Conservation (phyloP, 2,888 invertebrate genomes). For the Hybos culiciformis region DNA sequence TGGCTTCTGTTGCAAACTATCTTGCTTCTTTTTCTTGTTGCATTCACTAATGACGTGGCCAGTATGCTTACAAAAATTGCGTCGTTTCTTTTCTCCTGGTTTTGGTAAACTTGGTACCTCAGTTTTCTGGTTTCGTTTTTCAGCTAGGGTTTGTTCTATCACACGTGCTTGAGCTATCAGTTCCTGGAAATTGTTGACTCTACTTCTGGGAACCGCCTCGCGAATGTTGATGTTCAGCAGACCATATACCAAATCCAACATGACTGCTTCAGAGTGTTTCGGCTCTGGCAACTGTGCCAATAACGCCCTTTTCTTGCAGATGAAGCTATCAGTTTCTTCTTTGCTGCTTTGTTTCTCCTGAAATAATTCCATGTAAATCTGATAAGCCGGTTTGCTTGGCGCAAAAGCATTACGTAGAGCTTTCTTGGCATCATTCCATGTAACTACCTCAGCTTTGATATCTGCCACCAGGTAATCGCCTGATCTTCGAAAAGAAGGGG, state of each 20-base stretch:
- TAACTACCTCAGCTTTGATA: no score
- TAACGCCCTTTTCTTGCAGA: conserved; percentile 1
- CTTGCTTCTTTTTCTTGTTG: not conserved
- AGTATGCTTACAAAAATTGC: not conserved
- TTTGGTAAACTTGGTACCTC: not conserved
- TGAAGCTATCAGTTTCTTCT: not conserved
- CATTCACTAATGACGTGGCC: not conserved
- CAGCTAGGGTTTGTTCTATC: conserved; percentile 17
- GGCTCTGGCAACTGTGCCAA: not conserved
- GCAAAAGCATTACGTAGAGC: no score
- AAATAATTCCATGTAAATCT: not conserved
- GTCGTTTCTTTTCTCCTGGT: not conserved
- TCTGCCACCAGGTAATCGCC: no score
- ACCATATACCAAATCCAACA: conserved; percentile 29
- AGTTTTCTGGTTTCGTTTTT: not conserved
- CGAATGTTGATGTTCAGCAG: conserved; percentile 28
- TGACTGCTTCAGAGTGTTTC: conserved; percentile 21
- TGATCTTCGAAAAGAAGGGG: no score
- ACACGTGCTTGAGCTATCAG: conserved; percentile 28
- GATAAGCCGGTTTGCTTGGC: not conserved
- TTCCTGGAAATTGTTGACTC: conserved; percentile 24
- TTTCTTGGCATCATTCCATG: no score
- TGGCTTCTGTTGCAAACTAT: not conserved
- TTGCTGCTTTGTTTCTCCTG: not conserved
- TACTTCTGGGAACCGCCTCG: conserved; percentile 24